Conservation (phyloP, 2,113 vertebrate genomes). For the Carettochelys insculpta region DNA sequence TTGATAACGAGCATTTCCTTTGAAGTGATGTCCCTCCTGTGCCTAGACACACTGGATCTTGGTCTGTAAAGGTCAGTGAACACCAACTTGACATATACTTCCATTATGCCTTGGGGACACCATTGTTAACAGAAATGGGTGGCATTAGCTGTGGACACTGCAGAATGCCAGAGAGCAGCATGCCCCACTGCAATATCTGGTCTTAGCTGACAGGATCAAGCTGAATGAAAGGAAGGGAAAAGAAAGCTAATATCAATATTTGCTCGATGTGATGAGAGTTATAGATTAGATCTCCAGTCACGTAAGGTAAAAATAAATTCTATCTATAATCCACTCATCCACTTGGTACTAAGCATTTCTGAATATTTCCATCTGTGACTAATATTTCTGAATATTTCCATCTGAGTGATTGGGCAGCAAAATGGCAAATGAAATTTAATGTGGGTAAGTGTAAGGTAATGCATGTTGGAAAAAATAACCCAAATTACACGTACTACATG, state of each 20-base stretch:
- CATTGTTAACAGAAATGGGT: conserved; percentile 35
- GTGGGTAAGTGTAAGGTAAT: too few relatives aligned
- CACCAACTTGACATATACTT: conserved; percentile 40
- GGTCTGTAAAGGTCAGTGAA: conserved; percentile 54
- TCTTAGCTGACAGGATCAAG: neutral
- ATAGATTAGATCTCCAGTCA: neutral
- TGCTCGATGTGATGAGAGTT: neutral
- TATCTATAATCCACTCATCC: neutral
- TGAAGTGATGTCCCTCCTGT: neutral
- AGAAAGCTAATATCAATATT: neutral
- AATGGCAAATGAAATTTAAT: too few relatives aligned
- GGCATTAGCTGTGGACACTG: conserved; percentile 4
- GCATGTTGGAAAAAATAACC: too few relatives aligned
- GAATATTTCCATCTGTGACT: neutral
- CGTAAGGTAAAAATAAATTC: neutral
- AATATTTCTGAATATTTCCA: too few relatives aligned
- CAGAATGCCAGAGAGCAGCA: neutral
- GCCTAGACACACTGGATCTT: conserved; percentile 22
- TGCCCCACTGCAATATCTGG: neutral
- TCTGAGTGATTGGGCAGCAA: too few relatives aligned
- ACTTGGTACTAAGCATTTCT: neutral
- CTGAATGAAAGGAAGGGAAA: neutral
- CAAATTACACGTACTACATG: too few relatives aligned
- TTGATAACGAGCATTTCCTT: neutral
- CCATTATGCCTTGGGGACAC: conserved; percentile 34